Base-by-base conservation (phyloP, 30 jellyfish, hydroid and myxozoan species). In the Aurelia coerulea region DNA sequence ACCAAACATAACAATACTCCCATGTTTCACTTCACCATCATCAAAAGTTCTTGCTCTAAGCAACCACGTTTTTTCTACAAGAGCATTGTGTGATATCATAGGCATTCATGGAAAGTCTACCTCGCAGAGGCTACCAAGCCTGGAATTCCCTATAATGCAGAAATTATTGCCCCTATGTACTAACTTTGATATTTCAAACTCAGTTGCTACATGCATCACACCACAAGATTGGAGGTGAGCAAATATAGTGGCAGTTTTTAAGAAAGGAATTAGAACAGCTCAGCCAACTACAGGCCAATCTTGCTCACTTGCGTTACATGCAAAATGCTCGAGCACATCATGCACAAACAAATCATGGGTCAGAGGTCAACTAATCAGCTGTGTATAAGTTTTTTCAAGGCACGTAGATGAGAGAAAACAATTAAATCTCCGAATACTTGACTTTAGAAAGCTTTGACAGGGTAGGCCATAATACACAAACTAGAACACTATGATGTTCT, bases 211-310 rank as follows among this genome's bases (percentile, higher is more conserved):
- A 78, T 63, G 88, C 78, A 58, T 65, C 65, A 16, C 58, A 53
- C 90, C 90, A 10, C 29, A 67, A 3, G 90, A 42, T 54, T 81
- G 90, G 90, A 65, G 46, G 32, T 35, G 37, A 7, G 90, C 90
- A 46, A 81, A 81, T 68, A 32, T 81, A 5, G 81, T 58, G 42
- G 73, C 76, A 65, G 23, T 53, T 5, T 81, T 65, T 75, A 81
- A 81, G 69, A 81, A 81, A 54, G 90, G 90, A 51, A 76, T 32
- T 18, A 81, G 83, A 49, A 9, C 83, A 10, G 19, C 18, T 46
- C 83, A 37, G 83, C 15, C 31, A 81, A 81, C 83, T 65, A 81
- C 83, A 65, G 76, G 23, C 90, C 90, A 50, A 56, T 81, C 42
- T 81, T 83, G 32, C 65, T 65, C 60, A 65, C 83, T 14, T 18